These are phyloP conservation scores for Protonemura montana DNA, from an alignment of 2,888 invertebrate genomes.

Conservation along the genomic window DNA sequence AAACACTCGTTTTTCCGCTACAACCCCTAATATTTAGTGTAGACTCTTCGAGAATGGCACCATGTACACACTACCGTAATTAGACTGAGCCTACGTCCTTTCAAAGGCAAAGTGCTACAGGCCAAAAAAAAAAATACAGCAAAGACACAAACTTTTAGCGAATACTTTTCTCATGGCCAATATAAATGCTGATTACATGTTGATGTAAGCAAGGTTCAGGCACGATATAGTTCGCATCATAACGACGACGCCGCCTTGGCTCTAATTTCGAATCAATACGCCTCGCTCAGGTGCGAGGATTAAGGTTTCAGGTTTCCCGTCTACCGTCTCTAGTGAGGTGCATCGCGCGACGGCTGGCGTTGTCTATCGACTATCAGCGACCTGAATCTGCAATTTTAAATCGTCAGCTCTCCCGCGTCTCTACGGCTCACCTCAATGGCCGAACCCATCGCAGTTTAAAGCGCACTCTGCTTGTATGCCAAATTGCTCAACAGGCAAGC, in stretches of 20 bases:
- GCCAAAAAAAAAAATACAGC: neutral
- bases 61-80: too few relatives aligned
- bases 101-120: neutral
- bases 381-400: neutral
- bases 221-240: neutral
- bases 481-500: neutral
- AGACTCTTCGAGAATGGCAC: too few relatives aligned
- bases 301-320: neutral
- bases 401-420: neutral
- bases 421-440: neutral
- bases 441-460: neutral
- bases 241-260: neutral
- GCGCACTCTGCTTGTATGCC: neutral
- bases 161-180: neutral
- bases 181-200: slow-evolving; percentile 7
- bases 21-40: too few relatives aligned
- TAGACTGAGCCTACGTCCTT: neutral
- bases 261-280: slow-evolving; percentile 7
- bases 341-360: neutral
- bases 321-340: neutral
- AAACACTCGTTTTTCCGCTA: too few relatives aligned
- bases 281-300: neutral
- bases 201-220: neutral
- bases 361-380: neutral
- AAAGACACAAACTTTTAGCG: neutral